phyloP scores from a whole-genome alignment of 2,888 invertebrate species.

The Caenorhabditis virilis region DNA sequence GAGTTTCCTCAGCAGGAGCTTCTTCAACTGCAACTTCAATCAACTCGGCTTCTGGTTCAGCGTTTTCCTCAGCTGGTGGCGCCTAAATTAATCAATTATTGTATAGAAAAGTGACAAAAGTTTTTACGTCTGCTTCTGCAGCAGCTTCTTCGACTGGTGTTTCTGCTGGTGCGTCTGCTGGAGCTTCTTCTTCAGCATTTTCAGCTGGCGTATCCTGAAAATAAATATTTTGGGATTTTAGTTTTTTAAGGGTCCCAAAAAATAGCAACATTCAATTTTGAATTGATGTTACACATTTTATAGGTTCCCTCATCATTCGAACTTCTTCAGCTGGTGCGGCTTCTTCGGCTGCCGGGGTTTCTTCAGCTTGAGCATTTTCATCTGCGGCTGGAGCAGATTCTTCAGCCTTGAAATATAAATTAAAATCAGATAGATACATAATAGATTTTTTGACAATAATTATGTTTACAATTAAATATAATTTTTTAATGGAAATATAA shows the following conservation, averaged over 20 bases:
- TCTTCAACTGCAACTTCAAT: slow-evolving; percentile 16
- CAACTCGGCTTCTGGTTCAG: slow-evolving; percentile 3
- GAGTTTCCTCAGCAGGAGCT: slow-evolving; percentile 25
- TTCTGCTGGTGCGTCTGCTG: slow-evolving; percentile 14
- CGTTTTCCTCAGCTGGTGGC: slow-evolving; percentile 10
- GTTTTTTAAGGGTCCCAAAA: too few species aligned
- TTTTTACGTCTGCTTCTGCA: slow-evolving; percentile 34
- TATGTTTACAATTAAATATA: too few species aligned
- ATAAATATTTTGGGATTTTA: too few species aligned
- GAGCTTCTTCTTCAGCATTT: slow-evolving; percentile 28
- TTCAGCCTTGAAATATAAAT: too few species aligned
- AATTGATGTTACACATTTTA: too few species aligned
- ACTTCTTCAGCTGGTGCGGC: slow-evolving; percentile 15
- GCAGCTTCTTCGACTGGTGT: slow-evolving; percentile 19
- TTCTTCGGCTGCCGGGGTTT: slow-evolving; percentile 1
- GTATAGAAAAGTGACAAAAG: slow-evolving; percentile 9
- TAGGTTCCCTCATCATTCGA: too few species aligned
- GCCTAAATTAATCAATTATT: not conserved
- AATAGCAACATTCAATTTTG: too few species aligned
- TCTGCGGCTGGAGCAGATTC: slow-evolving; percentile 27
- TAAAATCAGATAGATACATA: too few species aligned
- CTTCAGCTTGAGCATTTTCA: slow-evolving; percentile 16
- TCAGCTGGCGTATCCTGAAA: slow-evolving; percentile 26
- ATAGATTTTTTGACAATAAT: too few species aligned
- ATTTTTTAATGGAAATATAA: too few species aligned